Evolutionary conservation across 2,888 invertebrate species (phyloP), one percentile per base, ranked within the genome.

Genomic region (Dasysyrphus tricinctus): DNA sequence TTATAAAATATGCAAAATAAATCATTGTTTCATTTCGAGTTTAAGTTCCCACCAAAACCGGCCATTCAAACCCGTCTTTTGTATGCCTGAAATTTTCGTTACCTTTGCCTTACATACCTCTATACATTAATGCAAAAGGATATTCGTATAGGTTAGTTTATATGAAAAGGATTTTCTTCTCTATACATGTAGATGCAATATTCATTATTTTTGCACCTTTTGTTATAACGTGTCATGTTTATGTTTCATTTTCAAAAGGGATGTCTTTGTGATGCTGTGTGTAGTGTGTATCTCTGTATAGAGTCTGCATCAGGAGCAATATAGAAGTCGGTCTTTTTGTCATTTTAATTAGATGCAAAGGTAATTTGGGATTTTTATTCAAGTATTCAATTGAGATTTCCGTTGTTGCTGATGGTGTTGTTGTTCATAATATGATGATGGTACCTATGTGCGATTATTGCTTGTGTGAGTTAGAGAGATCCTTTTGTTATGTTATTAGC

Each of bases 221-320:
- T 88, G 87, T 86, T 81, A 74, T n/a, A 80, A 59, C 51, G 88
- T 88, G 88, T 88, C 88, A 86, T 88, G 85, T 88, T 88, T 88
- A 82, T 82, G 88, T 83, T 85, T 88, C 78, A 86, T 88, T 88
- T 82, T 75, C 70, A 70, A 81, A 74, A 75, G 72, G 78, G 81
- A 75, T 65, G 51, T 9, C 75, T 44, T 69, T 73, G 78, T 82
- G 65, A 39, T 44, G 51, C 56, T 49, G 32, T 16, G 11, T 47
- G 12, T 47, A 16, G 1, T 5, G n/a, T 14, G 29, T 44, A 14
- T 37, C 9, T 32, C 9, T 44, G 2, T 49, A 5, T 24, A 32
- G 32, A 32, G 32, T 32, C 11, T 24, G 5, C 9, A 12, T 12
- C 44, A 44, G 44, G 51, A 11, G 49, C 49, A 19, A 49, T 51